Evolutionary conservation across 2,797 vertebrate species (phyloP).

Genomic region (Mycteria americana): DNA sequence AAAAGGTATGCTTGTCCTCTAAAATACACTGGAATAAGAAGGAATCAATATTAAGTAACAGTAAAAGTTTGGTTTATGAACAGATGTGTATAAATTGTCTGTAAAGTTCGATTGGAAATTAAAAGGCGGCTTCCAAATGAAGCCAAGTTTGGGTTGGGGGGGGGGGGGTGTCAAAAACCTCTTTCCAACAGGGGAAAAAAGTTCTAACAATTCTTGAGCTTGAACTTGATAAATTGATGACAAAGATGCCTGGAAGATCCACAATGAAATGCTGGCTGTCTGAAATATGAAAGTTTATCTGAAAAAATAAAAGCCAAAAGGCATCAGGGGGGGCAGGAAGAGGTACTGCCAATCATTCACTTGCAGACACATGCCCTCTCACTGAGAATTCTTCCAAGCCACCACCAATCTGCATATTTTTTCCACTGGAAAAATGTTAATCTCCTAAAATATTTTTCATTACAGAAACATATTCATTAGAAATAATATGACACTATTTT

Average conservation of each 20-base stretch:
- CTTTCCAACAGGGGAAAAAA: background rate
- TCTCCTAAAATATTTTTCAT: background rate
- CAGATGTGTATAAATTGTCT: background rate
- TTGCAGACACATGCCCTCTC: background rate
- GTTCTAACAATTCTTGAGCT: background rate
- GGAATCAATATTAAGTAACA: background rate
- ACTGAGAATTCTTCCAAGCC: background rate
- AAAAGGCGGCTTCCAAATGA: background rate
- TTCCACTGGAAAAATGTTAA: background rate
- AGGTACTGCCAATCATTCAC: background rate
- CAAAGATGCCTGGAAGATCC: background rate
- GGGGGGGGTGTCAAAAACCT: background rate
- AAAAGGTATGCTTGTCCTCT: background rate
- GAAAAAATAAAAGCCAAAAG: background rate
- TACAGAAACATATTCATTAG: background rate
- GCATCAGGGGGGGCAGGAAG: fast-evolving
- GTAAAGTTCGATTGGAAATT: background rate
- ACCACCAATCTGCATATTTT: background rate
- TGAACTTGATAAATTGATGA: background rate
- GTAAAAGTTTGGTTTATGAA: background rate
- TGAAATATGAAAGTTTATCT: background rate
- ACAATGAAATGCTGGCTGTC: background rate
- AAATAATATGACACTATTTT: background rate
- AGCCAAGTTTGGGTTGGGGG: background rate
- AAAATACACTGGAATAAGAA: background rate